Conservation (phyloP, 2,113 vertebrate genomes). For the Rafetus swinhoei region DNA sequence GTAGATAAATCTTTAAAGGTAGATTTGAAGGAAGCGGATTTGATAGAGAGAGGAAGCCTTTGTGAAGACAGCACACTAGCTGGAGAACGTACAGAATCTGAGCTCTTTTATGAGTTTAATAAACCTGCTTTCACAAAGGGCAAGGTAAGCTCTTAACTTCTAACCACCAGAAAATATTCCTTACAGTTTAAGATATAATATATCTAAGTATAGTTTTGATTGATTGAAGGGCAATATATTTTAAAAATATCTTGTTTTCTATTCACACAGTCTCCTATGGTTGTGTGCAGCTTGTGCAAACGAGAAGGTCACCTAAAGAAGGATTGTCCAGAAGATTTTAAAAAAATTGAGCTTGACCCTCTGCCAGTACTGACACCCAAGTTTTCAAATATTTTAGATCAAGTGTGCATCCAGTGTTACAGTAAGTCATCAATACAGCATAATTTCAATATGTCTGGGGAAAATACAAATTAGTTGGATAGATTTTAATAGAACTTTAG, state of each 20-base stretch:
- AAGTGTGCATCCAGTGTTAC: constrained; percentile 91
- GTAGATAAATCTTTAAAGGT: neutral
- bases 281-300: constrained; percentile 94
- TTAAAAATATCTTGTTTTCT: constrained; percentile 31
- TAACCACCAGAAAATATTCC: neutral
- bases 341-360: constrained; percentile 89
- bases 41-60: constrained; percentile 53
- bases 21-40: constrained; percentile 59
- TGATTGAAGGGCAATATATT: neutral
- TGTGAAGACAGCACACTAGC: constrained; percentile 36
- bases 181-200: neutral
- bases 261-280: constrained; percentile 83
- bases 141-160: constrained; percentile 81
- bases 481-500: neutral
- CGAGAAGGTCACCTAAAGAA: constrained; percentile 92
- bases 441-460: constrained; percentile 9
- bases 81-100: constrained; percentile 46
- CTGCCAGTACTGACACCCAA: constrained; percentile 85
- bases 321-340: constrained; percentile 96
- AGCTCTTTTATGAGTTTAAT: constrained; percentile 85
- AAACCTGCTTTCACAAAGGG: constrained; percentile 89
- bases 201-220: neutral
- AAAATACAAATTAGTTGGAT: neutral
- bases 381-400: constrained; percentile 86
- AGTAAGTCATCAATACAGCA: constrained; percentile 79